Base-by-base conservation (phyloP, 2,113 vertebrate species). In the Saccopteryx bilineata region DNA sequence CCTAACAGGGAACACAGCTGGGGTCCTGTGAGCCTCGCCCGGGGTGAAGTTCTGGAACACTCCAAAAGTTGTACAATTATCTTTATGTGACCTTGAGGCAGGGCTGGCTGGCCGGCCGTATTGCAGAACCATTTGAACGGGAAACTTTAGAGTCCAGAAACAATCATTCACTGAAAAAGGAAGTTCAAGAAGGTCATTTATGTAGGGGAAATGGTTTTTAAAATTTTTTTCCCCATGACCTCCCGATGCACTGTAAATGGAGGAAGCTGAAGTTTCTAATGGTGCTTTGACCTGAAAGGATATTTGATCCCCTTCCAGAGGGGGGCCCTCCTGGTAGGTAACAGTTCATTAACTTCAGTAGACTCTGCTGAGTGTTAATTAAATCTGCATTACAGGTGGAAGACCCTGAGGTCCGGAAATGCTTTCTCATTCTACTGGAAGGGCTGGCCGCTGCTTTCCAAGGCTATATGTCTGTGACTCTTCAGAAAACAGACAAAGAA, bases 401-500 rank as follows among this genome's bases (percentile, higher is more conserved):
- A 46, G 79, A 72, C 56, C 68, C 76, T 4, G 19, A 82, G 58
- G 86, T 81, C 91, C 75, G 69, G 69, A 89, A 96, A 95, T 71
- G 58, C 54, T 76, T 91, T 90, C 54, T 89, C 80, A 63, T 93
- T 94, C 46, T 33, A 58, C 68, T 87, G 56, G 48, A 18, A 92
- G 26, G 50, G 23, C 52, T 28, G 78, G 68, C 81, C 48, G 54
- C 18, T 15, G 66, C 54, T 90, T 71, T 93, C 58, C 26, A 65
- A 69, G 84, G 74, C 50, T 46, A 18, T 46, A 18, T 80, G 87
- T 91, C 75, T 93, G 81, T 86, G 68, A 85, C 69, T 90, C 52
- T 85, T 71, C 52, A 80, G 75, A 94, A 90, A 90, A 76, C 72
- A 88, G 92, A 97, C 96, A 97, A 97, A 96, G 94, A 58, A 84